Evolutionary conservation across 2,113 vertebrate species (phyloP).

Genomic region (Hemiprocne comata): DNA sequence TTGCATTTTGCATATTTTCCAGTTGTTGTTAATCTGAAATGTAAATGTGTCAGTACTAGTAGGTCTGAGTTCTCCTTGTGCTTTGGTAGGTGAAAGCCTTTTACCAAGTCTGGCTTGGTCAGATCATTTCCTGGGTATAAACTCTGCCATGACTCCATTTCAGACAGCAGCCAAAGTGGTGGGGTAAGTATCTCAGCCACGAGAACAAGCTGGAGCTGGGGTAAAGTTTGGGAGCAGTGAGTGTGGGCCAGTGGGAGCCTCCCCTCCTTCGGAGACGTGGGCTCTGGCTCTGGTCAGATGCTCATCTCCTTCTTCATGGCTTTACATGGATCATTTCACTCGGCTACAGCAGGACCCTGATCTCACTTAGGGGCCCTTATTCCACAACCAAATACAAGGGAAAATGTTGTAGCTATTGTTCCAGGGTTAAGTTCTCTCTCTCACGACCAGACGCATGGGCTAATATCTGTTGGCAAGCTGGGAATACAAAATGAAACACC

Average conservation of each 20-base stretch:
- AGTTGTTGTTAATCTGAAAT: not conserved
- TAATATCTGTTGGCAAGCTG: constrained; percentile 15
- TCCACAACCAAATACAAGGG: not conserved
- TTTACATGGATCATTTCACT: not conserved
- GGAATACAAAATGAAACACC: constrained; percentile 24
- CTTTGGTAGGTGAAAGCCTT: not conserved
- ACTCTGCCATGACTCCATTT: not conserved
- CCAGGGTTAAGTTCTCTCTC: not conserved
- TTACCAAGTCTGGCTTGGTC: not conserved
- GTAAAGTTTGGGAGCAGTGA: not conserved
- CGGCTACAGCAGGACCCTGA: not conserved
- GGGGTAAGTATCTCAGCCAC: not conserved
- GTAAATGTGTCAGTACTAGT: not conserved
- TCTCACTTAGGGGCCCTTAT: not conserved
- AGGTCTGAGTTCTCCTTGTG: not conserved
- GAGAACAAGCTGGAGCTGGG: not conserved
- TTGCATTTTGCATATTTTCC: not conserved
- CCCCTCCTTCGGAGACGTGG: not conserved
- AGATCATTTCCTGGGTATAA: not conserved
- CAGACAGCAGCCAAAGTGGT: too few species aligned
- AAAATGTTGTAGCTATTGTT: not conserved
- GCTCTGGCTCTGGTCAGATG: not conserved
- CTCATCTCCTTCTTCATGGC: not conserved
- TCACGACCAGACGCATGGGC: not conserved
- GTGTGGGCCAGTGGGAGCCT: not conserved